phyloP scores from a whole-genome alignment of 2,113 vertebrate genomes.

The Mandrillus leucophaeus region DNA sequence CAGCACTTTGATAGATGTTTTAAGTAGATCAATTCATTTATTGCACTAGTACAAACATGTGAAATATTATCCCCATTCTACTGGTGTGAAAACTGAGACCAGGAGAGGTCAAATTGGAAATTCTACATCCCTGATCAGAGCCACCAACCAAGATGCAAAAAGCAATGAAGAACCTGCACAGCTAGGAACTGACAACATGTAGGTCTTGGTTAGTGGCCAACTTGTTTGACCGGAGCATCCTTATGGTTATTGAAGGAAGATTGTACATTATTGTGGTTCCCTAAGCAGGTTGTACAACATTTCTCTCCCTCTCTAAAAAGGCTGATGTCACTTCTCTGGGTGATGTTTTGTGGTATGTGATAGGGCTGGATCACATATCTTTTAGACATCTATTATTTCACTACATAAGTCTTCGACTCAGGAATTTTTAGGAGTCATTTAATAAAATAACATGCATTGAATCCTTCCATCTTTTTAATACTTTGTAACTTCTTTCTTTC shows the following conservation, averaged over 20 bases:
- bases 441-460: conserved; percentile 29
- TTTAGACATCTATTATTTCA: conserved; percentile 34
- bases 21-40: not conserved
- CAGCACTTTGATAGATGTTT: conserved; percentile 34
- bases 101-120: not conserved
- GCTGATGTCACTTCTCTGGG: not conserved
- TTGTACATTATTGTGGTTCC: not conserved
- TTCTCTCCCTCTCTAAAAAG: not conserved
- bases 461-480: not conserved
- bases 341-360: not conserved
- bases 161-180: not conserved
- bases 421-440: conserved; percentile 30
- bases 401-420: not conserved
- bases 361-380: not conserved
- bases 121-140: not conserved
- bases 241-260: not conserved
- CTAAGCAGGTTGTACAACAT: not conserved
- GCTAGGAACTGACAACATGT: not conserved
- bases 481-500: not conserved
- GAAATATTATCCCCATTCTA: not conserved
- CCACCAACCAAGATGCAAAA: not conserved
- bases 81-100: not conserved
- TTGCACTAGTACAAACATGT: not conserved
- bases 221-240: not conserved
- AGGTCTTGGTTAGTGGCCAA: not conserved